Evolutionary conservation across 2,797 vertebrate species (phyloP), one percentile per base, ranked within the genome.

Genomic region (Bovichtus variegatus): DNA sequence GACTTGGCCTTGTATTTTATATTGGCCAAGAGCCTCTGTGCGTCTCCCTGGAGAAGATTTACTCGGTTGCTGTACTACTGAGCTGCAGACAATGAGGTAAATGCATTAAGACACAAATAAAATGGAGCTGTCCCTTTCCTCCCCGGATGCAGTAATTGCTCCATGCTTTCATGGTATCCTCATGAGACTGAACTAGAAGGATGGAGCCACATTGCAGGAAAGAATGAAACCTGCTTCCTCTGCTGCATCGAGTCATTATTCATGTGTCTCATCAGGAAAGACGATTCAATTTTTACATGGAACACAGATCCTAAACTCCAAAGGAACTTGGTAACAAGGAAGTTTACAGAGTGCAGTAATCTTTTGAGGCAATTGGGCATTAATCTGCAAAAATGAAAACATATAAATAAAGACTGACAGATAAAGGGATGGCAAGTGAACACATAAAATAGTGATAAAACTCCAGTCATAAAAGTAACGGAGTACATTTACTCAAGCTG

Each of bases 91-190:
- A 63, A 71, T 80, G 79, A 79, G 73, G 62, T 69, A 49, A 84
- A 85, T 71, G 83, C 71, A 84, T 87, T 79, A 71, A 83, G 80
- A 88, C 46, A 5, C 15, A 12, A 65, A 62, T 74, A 78, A 81
- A 82, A 70, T 38, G 8, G 65, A 71, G 54, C 31, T 34, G 66
- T 72, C 55, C 74, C n/a, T 27, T 66, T 62, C 46, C 55, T 70
- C 21, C 29, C 40, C 0, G 13, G 77, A 81, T 51, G 72, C 40
- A 23, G 43, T 55, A 36, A 82, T 40, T 40, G 58, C 60, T 78
- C 55, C 40, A 1, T 34, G 36, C 76, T 78, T 78, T 81, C 51
- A 80, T 49, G 31, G 29, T 23, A 13, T 66, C 64, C 79, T 61
- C 62, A 6, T 2, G 67, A 72, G 77, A 71, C 16, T 3, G 57